A percentile compares a stretch with the other conserved stretches of the same genome.
These are phyloP conservation scores for Yponomeuta cagnagella DNA, from an alignment of 2,888 invertebrate genomes.

Conservation along the genomic window DNA sequence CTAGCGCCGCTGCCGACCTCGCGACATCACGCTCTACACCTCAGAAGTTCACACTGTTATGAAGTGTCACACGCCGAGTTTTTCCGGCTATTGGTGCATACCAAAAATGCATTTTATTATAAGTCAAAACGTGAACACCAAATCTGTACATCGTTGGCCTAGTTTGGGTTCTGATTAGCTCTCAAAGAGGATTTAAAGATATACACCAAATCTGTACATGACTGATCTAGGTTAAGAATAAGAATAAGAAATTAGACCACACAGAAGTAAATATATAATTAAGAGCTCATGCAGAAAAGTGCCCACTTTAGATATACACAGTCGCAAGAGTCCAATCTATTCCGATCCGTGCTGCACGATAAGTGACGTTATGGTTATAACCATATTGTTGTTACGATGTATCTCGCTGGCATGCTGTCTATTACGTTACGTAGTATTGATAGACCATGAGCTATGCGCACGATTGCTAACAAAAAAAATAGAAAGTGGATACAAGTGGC, in stretches of 20 bases:
- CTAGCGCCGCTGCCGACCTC: constrained; percentile 2
- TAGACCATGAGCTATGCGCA: constrained; percentile 17
- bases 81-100: background rate
- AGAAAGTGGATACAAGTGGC: constrained; percentile 14
- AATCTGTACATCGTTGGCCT: too few relatives aligned
- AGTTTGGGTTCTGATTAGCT: too few relatives aligned
- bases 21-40: background rate
- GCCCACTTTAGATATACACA: background rate
- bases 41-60: background rate
- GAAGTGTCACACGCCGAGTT: background rate
- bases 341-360: constrained; percentile 1
- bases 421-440: constrained; percentile 17
- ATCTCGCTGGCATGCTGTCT: constrained; percentile 11
- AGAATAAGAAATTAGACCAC: background rate
- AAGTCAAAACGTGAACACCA: too few relatives aligned
- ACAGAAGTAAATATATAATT: background rate
- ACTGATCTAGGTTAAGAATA: too few relatives aligned
- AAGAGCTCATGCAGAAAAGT: background rate
- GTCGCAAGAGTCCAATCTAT: constrained; percentile 17
- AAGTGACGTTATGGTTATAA: constrained; percentile 5
- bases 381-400: constrained; percentile 16
- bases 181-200: too few relatives aligned
- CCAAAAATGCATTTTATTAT: too few relatives aligned
- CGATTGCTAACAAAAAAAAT: constrained; percentile 13
- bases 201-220: too few relatives aligned